Conservation (phyloP, 2,797 vertebrate genomes). For the Gobio occitaniae region DNA sequence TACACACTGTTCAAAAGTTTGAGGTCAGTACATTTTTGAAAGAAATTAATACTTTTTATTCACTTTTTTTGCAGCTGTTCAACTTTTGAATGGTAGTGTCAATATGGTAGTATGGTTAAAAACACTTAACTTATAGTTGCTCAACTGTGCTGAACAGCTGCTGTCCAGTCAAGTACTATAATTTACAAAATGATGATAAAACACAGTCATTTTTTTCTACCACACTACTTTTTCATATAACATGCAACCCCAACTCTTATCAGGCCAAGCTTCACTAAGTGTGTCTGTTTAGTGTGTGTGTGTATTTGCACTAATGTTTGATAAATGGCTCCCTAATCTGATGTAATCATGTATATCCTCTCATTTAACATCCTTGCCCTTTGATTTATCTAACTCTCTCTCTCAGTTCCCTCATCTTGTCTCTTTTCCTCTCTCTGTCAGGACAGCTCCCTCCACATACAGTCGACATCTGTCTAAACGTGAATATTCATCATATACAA, state of each 20-base stretch:
- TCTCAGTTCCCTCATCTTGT: neutral
- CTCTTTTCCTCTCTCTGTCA: neutral
- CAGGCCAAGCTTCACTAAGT: neutral
- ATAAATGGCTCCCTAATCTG: conserved; percentile 37
- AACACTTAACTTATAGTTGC: neutral
- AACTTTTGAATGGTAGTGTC: neutral
- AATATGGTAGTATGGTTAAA: neutral
- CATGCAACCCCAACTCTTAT: neutral
- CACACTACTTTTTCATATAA: neutral
- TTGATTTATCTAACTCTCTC: neutral
- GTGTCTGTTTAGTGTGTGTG: neutral
- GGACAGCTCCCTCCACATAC: conserved; percentile 5
- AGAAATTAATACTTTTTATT: neutral
- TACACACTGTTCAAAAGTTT: neutral
- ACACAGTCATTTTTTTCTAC: neutral
- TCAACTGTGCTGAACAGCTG: neutral
- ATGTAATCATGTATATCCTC: conserved; percentile 23
- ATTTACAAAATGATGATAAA: neutral
- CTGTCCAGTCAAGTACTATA: neutral
- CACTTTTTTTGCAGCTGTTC: no score
- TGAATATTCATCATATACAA: conserved; percentile 49
- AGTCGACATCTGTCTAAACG: conserved; percentile 20
- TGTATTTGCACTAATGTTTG: conserved; percentile 26
- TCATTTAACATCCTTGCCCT: neutral
- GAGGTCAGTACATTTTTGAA: neutral